A percentile compares a stretch with the other conserved stretches of the same genome.
Evolutionary conservation across 1,140 invertebrate species (phyloP).

Genomic region (Caenorhabditis tropicalis): DNA sequence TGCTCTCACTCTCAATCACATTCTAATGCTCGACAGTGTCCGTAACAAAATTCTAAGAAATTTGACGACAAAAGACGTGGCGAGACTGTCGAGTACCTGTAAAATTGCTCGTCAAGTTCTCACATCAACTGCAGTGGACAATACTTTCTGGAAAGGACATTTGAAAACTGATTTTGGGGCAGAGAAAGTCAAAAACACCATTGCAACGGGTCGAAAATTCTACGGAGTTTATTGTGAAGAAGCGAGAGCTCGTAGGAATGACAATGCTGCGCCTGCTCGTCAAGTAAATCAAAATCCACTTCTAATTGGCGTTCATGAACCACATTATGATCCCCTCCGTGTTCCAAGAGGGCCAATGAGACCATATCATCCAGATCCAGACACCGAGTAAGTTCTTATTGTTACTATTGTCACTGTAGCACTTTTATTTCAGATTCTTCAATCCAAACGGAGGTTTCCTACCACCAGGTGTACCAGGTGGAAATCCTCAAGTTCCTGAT

Average conservation of each 20-base stretch:
- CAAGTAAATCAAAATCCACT: not conserved
- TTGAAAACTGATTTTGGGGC: not conserved
- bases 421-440: not conserved
- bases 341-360: not conserved
- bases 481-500: not conserved
- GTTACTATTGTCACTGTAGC: not conserved
- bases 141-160: constrained; percentile 3
- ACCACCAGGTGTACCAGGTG: not conserved
- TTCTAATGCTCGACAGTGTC: not conserved
- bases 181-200: not conserved
- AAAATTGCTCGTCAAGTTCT: constrained; percentile 1
- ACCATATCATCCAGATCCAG: constrained; percentile 7
- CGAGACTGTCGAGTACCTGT: not conserved
- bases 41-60: not conserved
- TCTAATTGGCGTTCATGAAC: not conserved
- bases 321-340: not conserved
- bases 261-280: not conserved
- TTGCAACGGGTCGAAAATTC: not conserved
- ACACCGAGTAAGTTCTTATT: not conserved
- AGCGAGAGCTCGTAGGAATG: not conserved
- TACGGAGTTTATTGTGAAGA: constrained; percentile 2
- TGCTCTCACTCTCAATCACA: constrained; percentile 17
- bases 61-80: not conserved
- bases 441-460: not conserved
- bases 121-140: not conserved